These are phyloP conservation scores for Discoglossus pictus DNA, from an alignment of 2,797 vertebrate genomes.

Conservation along the genomic window DNA sequence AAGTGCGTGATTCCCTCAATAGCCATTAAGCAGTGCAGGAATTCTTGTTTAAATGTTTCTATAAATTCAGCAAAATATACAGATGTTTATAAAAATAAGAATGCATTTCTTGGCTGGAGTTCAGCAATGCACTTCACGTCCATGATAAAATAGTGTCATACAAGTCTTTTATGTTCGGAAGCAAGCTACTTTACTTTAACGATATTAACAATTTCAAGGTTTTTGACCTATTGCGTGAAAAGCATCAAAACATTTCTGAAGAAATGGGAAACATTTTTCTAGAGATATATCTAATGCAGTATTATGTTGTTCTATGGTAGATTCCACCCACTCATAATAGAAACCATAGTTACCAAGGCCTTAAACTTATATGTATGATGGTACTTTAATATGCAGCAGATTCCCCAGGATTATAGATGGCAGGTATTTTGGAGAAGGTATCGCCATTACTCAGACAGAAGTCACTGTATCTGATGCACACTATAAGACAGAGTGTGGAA, in stretches of 20 bases:
- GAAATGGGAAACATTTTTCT: slow-evolving; percentile 9
- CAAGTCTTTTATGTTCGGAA: slow-evolving; percentile 32
- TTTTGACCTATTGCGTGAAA: slow-evolving; percentile 35
- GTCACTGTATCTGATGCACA: no score
- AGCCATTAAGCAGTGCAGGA: no score
- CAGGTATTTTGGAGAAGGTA: no score
- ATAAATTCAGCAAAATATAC: no score
- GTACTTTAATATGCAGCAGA: no score
- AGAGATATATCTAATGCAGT: neutral
- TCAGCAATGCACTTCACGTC: slow-evolving; percentile 45
- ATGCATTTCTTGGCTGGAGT: slow-evolving; percentile 32
- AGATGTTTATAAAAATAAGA: slow-evolving; percentile 9
- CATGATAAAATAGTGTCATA: slow-evolving; percentile 42
- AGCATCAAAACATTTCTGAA: slow-evolving; percentile 16
- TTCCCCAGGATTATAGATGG: no score
- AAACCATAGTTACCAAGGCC: no score
- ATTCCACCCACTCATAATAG: neutral
- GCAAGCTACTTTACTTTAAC: slow-evolving; percentile 37
- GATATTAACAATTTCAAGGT: slow-evolving; percentile 35
- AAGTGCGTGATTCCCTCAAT: no score
- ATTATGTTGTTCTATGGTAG: neutral
- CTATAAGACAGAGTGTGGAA: no score
- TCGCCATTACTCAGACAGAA: no score
- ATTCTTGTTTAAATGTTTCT: no score
- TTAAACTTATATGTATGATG: no score